Evolutionary conservation across 2,797 vertebrate species (phyloP), one percentile per base, ranked within the genome.

Genomic region (Sparus aurata): DNA sequence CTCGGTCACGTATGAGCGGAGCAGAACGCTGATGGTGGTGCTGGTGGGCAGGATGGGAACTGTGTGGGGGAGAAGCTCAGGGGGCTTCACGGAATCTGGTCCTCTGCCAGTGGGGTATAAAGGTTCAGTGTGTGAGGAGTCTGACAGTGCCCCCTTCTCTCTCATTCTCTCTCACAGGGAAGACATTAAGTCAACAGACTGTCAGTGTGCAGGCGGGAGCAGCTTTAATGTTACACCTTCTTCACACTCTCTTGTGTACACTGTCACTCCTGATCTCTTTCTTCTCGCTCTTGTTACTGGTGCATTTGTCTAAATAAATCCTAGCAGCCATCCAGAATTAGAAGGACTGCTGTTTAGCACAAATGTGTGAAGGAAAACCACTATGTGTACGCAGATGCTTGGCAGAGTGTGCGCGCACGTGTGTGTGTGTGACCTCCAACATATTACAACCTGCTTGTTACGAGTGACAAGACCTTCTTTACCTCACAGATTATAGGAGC

Each of bases 401-500:
- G 85, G 75, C 78, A 77, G 67, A 54, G 73, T 49, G 75, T 57
- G 74, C 69, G 73, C 71, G 70, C 65, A 50, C 30, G 63, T 66
- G 54, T 58, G 64, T 59, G 71, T 83, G 80, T 76, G 77, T 79
- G 86, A 80, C 80, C 84, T 82, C 80, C 73, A 85, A 73, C 79
- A 75, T 62, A 87, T 90, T 78, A 89, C 85, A 90, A 90, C 87
- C 89, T 87, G 85, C 81, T 86, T 75, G 83, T 91, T 91, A 91
- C 17, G 69, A 89, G 80, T 86, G 73, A 84, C 75, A 68, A 84
- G 81, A 89, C 86, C 83, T 87, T 90, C 79, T 86, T 89, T 85
- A 91, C 88, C 89, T 91, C 84, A 52, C 23, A 89, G 90, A 92
- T 94, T 94, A 94, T 77, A 91, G 91, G 82, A 69, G 87, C 87